Evolutionary conservation across 2,888 invertebrate species (phyloP).

Genomic region (Phymatocera aterrima): DNA sequence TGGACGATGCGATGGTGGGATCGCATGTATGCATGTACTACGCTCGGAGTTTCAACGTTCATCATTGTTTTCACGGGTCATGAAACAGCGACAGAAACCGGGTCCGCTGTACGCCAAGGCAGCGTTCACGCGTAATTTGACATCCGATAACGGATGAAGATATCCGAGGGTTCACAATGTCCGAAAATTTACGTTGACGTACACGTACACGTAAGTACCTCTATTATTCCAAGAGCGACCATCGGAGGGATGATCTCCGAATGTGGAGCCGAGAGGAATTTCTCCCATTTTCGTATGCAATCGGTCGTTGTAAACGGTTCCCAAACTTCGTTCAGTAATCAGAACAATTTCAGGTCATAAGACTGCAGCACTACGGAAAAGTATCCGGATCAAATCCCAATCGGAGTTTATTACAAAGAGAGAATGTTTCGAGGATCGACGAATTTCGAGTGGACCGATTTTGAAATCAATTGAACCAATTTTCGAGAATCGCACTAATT

Average conservation of each 20-base stretch:
- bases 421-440: no score
- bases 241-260: background rate
- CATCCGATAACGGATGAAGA: slow-evolving; percentile 32
- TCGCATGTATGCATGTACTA: no score
- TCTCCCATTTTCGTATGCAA: background rate
- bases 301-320: background rate
- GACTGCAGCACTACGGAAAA: no score
- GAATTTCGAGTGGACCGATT: no score
- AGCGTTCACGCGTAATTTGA: slow-evolving; percentile 7
- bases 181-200: background rate
- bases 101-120: no score
- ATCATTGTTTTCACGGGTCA: slow-evolving; percentile 9
- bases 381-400: no score
- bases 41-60: background rate
- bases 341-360: no score
- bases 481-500: no score
- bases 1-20: no score
- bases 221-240: background rate
- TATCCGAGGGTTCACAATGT: slow-evolving; percentile 3
- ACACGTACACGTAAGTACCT: background rate
- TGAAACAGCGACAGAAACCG: slow-evolving; percentile 11
- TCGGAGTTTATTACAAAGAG: no score
- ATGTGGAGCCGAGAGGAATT: background rate
- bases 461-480: no score
- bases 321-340: background rate